A percentile compares a stretch with the other conserved stretches of the same genome.
Evolutionary conservation across 2,888 invertebrate species (phyloP).

Genomic region (Leptinotarsa juncta): DNA sequence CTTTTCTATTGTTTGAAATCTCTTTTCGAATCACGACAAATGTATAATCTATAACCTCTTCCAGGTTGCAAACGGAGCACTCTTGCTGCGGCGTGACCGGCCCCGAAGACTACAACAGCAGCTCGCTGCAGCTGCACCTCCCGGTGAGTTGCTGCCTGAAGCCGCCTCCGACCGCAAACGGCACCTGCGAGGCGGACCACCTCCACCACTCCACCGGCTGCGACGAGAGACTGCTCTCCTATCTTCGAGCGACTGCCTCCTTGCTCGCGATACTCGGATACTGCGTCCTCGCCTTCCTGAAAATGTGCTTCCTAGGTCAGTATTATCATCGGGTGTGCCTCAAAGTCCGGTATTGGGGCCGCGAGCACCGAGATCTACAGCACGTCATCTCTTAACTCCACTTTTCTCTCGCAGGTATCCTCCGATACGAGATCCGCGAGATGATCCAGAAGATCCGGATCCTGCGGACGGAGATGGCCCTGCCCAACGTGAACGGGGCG

Average conservation of each 20-base stretch:
- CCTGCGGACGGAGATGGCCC: conserved; percentile 75
- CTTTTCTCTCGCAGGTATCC: conserved; percentile 45
- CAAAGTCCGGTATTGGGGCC: no score
- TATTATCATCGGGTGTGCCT: neutral
- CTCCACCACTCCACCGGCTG: conserved; percentile 71
- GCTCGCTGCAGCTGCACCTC: conserved; percentile 41
- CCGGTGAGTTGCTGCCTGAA: conserved; percentile 60
- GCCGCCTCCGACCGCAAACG: conserved; percentile 49
- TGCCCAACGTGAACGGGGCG: conserved; percentile 71
- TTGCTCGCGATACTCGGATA: conserved; percentile 82
- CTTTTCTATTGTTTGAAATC: no score
- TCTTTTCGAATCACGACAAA: neutral
- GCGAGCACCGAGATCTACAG: no score
- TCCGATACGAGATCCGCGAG: conserved; percentile 86
- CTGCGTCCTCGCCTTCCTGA: conserved; percentile 89
- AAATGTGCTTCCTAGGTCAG: conserved; percentile 82
- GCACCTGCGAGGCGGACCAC: conserved; percentile 42
- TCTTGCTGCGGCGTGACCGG: conserved; percentile 81
- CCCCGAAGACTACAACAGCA: conserved; percentile 66
- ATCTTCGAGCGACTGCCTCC: conserved; percentile 84
- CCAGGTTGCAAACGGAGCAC: conserved; percentile 76
- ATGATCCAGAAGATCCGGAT: conserved; percentile 93
- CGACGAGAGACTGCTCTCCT: conserved; percentile 77
- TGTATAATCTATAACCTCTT: neutral
- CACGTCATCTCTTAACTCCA: neutral